Conservation (phyloP, 2,888 invertebrate species). For the Cephus rjabovi region DNA sequence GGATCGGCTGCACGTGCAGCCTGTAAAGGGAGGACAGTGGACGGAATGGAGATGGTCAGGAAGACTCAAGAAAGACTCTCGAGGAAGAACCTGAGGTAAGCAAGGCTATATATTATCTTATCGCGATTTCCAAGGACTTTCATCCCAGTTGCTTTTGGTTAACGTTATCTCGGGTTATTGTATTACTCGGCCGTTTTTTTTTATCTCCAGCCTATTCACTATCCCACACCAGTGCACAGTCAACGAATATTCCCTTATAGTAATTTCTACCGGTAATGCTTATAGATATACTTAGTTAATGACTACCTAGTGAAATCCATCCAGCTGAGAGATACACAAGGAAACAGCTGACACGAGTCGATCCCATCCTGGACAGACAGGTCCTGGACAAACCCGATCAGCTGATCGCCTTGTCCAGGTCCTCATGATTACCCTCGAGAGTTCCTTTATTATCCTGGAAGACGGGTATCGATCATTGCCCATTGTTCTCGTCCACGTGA, state of each 20-base stretch:
- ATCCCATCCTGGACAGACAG: not conserved
- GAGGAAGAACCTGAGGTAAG: not conserved
- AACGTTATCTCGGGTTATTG: not conserved
- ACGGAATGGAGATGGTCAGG: not conserved
- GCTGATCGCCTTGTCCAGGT: not conserved
- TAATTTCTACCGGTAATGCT: not conserved
- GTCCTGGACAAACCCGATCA: not conserved
- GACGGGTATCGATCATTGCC: not conserved
- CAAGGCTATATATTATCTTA: not conserved
- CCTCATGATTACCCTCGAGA: constrained; percentile 10
- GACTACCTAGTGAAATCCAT: not conserved
- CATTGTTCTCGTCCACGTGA: not conserved
- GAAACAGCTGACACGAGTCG: not conserved
- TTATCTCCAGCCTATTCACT: not conserved
- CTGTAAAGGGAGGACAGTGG: not conserved
- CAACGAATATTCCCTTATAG: not conserved
- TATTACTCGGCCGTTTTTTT: not conserved
- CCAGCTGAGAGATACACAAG: not conserved
- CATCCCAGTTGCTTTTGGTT: not conserved
- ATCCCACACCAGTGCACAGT: not conserved
- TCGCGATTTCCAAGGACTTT: not conserved
- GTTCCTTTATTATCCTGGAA: not conserved
- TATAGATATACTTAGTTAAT: not conserved
- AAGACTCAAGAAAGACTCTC: not conserved
- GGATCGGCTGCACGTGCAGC: not conserved